Percentiles rank a stretch among this genome's conserved stretches.
These are phyloP conservation scores for Craniophora ligustri DNA, from an alignment of 2,888 invertebrate species.

Conservation along the genomic window DNA sequence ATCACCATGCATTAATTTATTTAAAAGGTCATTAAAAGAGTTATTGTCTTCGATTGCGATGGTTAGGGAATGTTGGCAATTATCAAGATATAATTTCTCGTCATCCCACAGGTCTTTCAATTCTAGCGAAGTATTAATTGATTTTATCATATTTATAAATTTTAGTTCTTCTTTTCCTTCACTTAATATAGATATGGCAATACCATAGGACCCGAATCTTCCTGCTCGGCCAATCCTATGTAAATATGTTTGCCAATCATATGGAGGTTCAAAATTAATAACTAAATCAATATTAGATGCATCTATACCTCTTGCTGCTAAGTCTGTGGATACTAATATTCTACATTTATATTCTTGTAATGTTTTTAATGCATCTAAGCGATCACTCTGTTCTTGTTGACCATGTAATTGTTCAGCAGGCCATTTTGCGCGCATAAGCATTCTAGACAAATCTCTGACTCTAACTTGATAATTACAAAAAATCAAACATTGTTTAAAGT, in stretches of 20 bases:
- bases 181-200: constrained; percentile 92
- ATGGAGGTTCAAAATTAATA: constrained; percentile 96
- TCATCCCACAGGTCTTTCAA: constrained; percentile 70
- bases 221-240: constrained; percentile 99
- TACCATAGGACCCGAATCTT: constrained; percentile 95
- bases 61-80: constrained; percentile 12
- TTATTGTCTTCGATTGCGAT: constrained; percentile 3
- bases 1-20: constrained; percentile 33
- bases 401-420: constrained; percentile 93
- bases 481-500: constrained; percentile 96
- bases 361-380: constrained; percentile 92
- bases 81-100: constrained; percentile 46
- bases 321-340: constrained; percentile 96
- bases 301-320: constrained; percentile 98
- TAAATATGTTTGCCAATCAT: constrained; percentile 94
- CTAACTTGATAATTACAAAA: constrained; percentile 97
- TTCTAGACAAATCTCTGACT: constrained; percentile 93
- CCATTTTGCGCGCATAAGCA: constrained; percentile 92
- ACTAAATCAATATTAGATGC: constrained; percentile 97
- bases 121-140: constrained; percentile 82
- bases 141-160: constrained; percentile 88
- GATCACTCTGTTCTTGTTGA: constrained; percentile 92
- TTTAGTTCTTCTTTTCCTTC: constrained; percentile 89
- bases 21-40: constrained; percentile 17
- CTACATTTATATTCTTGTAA: constrained; percentile 94